Evolutionary conservation across 1,140 invertebrate genomes (phyloP).

Genomic region (Atta texana): DNA sequence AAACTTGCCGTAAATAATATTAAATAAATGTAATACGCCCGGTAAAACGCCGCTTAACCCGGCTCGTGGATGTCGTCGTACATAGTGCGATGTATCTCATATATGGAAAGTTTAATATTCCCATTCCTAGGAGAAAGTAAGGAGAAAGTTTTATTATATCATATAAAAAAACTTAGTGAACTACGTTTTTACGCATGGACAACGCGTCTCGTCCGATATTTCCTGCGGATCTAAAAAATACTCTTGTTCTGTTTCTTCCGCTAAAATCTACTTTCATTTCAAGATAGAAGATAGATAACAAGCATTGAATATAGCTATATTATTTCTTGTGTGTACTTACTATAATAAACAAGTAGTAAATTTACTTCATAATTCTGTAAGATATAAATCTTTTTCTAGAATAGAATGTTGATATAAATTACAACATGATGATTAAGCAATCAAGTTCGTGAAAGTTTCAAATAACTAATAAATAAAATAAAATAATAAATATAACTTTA

Average conservation of each 20-base stretch:
- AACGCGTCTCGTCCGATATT: conserved; percentile 37
- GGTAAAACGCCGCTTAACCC: conserved; percentile 82
- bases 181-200: conserved; percentile 27
- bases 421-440: background rate
- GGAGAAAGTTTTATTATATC: conserved; percentile 52
- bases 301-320: conserved; percentile 27
- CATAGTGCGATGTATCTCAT: conserved; percentile 38
- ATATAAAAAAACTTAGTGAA: conserved; percentile 25
- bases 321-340: conserved; percentile 37
- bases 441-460: background rate
- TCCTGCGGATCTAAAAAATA: conserved; percentile 58
- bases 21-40: conserved; percentile 85
- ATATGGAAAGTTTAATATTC: conserved; percentile 66
- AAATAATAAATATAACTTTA: conserved; percentile 10
- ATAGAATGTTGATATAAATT: background rate
- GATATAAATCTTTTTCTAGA: background rate
- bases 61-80: conserved; percentile 31
- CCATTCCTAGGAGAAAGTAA: conserved; percentile 41
- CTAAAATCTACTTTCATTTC: conserved; percentile 41
- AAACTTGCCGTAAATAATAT: conserved; percentile 86
- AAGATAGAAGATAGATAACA: conserved; percentile 58
- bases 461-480: too few species aligned
- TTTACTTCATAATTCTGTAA: conserved; percentile 3
- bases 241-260: background rate
- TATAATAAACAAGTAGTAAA: conserved; percentile 21